Evolutionary conservation across 1,140 invertebrate genomes (phyloP), one percentile per base, ranked within the genome.

Genomic region (Drosophila busckii): DNA sequence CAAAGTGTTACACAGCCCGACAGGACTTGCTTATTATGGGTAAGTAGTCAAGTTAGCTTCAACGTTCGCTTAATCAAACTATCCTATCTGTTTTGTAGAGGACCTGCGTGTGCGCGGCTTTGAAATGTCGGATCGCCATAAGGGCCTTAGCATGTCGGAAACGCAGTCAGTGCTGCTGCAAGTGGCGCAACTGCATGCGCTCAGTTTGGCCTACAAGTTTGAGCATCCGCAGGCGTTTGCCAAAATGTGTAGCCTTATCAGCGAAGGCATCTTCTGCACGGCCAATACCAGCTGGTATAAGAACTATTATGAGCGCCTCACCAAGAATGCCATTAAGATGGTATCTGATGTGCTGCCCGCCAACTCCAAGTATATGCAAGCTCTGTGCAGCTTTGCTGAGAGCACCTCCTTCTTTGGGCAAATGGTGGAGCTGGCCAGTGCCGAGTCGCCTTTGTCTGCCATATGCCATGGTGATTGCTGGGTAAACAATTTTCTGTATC

Each of bases 381-480:
- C 91, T 53, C 88, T 93, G 31, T 85, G 78, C 23, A 84, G 89
- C 19, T 93, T 93, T 71, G 89, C 92, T 9, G 89, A 89, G 16
- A 90, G 91, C 48, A 89, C 92, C 2, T 89, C 89, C 1, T 93
- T 93, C 70, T 93, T 93, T 66, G 88, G 88, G 0, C 90, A 89
- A 1, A 93, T 93, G 92, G 89, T 92, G 26, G 88, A 92, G 16
- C 67, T 93, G 44, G 91, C 91, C 1, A 87, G 90, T 1, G 88
- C 90, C 0, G 88, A 89, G 55, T 92, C 92, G 10, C 90, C 91
- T 0, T 78, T 93, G 10, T 91, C 91, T 0, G 92, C 93, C 2
- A 91, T 94, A 45, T 91, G 91, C 48, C 93, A 94, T 58, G 93
- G 93, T 0, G 93, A 94, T 53, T 93, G 92, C 70, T 93, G 93